Percentiles rank a stretch among this genome's conserved stretches.
Evolutionary conservation across 2,113 vertebrate species (phyloP).

Genomic region (Typhlomys cinereus): DNA sequence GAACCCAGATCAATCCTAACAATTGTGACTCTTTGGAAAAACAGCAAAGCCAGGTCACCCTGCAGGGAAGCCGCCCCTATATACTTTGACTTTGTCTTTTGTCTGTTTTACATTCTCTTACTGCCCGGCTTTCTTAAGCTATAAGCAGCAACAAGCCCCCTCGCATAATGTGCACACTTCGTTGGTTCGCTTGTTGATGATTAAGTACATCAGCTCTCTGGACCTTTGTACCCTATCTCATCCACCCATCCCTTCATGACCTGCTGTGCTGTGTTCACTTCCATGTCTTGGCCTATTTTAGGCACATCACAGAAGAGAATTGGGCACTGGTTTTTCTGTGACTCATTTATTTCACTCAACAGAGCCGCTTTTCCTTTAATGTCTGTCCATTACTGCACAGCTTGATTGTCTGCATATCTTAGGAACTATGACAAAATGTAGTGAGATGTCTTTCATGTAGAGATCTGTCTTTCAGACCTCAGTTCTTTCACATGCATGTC

Average conservation of each 20-base stretch:
- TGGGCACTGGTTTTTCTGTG: background rate
- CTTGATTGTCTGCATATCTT: background rate
- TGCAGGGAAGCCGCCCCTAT: background rate
- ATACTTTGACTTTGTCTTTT: background rate
- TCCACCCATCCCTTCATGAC: fast-evolving
- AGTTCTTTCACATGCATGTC: background rate
- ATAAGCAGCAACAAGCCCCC: background rate
- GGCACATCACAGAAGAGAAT: background rate
- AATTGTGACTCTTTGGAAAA: background rate
- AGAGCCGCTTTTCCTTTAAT: background rate
- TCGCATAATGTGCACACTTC: background rate
- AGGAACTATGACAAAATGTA: background rate
- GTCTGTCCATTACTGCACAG: background rate
- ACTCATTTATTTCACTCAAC: background rate
- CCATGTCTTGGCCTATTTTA: background rate
- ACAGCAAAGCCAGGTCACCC: background rate
- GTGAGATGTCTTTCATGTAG: background rate
- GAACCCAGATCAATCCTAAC: background rate
- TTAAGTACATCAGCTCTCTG: background rate
- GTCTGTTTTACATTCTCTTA: background rate
- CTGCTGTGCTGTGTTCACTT: background rate
- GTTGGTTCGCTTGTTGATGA: no score
- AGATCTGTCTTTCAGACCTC: background rate
- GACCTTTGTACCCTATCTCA: background rate
- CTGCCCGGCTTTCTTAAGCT: background rate